These are phyloP conservation scores for Eurytoma adleriae DNA, from an alignment of 2,888 invertebrate genomes.

Conservation along the genomic window DNA sequence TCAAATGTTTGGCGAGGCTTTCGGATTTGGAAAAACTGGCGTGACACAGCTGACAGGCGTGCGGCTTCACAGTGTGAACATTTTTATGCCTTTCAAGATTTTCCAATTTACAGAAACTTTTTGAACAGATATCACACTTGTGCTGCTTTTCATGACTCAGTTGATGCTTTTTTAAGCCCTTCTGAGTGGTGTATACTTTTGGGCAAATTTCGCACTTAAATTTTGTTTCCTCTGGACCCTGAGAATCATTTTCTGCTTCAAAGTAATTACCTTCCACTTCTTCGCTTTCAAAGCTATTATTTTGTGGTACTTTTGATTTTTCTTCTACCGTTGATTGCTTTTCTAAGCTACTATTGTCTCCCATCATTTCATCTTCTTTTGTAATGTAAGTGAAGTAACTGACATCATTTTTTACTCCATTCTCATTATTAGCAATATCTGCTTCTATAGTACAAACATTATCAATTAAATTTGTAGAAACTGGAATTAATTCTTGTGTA, in stretches of 20 bases:
- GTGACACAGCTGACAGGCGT: conserved; percentile 70
- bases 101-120: conserved; percentile 69
- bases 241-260: conserved; percentile 50
- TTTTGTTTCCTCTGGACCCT: conserved; percentile 62
- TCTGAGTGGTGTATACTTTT: conserved; percentile 69
- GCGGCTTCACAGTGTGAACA: conserved; percentile 67
- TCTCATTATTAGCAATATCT: conserved; percentile 31
- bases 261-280: conserved; percentile 66
- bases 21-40: conserved; percentile 68
- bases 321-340: conserved; percentile 66
- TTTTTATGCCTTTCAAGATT: conserved; percentile 70
- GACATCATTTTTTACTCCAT: conserved; percentile 47
- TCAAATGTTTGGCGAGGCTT: conserved; percentile 68
- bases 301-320: conserved; percentile 65
- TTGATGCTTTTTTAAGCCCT: conserved; percentile 71
- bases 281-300: conserved; percentile 66
- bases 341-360: conserved; percentile 58
- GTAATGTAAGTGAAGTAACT: conserved; percentile 51
- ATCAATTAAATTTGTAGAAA: conserved; percentile 56
- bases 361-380: conserved; percentile 55
- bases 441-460: conserved; percentile 49
- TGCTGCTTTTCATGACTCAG: conserved; percentile 71
- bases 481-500: conserved; percentile 58
- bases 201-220: conserved; percentile 70
- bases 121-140: conserved; percentile 69